Base-by-base conservation (phyloP, 2,888 invertebrate species). In the Panzeria rudis region DNA sequence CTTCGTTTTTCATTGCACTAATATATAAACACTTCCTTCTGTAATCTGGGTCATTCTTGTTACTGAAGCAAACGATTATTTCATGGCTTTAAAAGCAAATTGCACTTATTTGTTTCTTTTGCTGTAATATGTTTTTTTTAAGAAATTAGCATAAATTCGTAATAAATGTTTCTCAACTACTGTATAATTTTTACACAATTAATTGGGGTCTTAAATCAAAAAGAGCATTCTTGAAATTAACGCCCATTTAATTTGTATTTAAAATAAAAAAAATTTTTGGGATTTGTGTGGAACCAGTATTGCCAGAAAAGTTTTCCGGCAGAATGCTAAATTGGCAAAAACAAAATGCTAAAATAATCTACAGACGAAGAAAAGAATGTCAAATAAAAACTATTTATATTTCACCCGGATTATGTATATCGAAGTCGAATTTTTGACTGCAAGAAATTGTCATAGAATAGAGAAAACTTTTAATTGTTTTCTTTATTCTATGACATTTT, bases 61-160 rank as follows among this genome's bases (percentile, higher is more conserved):
- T 1, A 23, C 20, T 61, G 77, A 78, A 69, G 38, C 38, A 29
- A 50, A 25, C 50, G 59, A 61, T 77, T 69, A 61, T 59, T 59
- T 47, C 1, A 35, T 59, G 38, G 35, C n/a, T 25, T 59, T 25
- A 56, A 77, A 56, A 56, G 25, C 4, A 59, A 44, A 56, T n/a
- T 59, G 8, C 25, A 6, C 0, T 25, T 20, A 9, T 76, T 20
- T 68, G 0, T 47, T 44, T 4, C 13, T 35, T 68, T 38, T 23
- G 3, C 38, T 52, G 3, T 15, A 17, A 11, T 11, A 23, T 38
- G 4, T 23, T 17, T 68, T 20, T 41, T 44, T 5, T 2, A 20
- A 61, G 1, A 20, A 69, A 78, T 78, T 69, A 69, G 50, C 50
- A 69, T 69, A 69, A 38, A 59, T 44, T 56, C 1, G 32, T 20